Conservation (phyloP, 1,140 invertebrate species). For the Macrocentrus cingulum region DNA sequence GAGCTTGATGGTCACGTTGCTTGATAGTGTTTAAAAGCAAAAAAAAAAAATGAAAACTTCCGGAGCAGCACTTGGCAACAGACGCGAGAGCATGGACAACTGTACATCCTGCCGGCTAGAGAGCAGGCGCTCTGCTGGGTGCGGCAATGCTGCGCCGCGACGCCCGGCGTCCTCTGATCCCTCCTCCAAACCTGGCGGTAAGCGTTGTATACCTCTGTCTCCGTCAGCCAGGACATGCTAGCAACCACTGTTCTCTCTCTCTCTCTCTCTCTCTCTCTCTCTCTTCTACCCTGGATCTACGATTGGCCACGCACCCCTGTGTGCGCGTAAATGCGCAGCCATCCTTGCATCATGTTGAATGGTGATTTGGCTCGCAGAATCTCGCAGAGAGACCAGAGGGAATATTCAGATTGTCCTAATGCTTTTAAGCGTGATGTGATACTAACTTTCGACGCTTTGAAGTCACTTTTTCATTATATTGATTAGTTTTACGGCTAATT, state of each 20-base stretch:
- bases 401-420: neutral
- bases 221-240: too few relatives aligned
- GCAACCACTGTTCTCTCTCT: too few relatives aligned
- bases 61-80: constrained; percentile 41
- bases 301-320: constrained; percentile 15
- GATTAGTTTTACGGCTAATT: too few relatives aligned
- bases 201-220: too few relatives aligned
- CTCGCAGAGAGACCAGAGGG: too few relatives aligned
- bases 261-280: too few relatives aligned
- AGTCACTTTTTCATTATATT: too few relatives aligned
- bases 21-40: neutral
- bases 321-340: constrained; percentile 6
- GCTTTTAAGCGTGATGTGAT: too few relatives aligned
- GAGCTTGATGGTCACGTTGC: neutral
- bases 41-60: neutral
- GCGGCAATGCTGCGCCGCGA: constrained; percentile 51
- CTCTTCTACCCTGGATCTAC: neutral
- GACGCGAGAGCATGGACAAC: constrained; percentile 28
- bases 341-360: neutral
- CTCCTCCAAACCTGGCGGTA: constrained; percentile 2
- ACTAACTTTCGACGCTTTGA: too few relatives aligned
- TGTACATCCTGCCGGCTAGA: constrained; percentile 33
- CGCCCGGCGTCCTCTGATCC: constrained; percentile 38
- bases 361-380: too few relatives aligned
- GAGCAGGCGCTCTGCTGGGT: constrained; percentile 51